Conservation (phyloP, 1,140 invertebrate species). For the Oscheius sp. region DNA sequence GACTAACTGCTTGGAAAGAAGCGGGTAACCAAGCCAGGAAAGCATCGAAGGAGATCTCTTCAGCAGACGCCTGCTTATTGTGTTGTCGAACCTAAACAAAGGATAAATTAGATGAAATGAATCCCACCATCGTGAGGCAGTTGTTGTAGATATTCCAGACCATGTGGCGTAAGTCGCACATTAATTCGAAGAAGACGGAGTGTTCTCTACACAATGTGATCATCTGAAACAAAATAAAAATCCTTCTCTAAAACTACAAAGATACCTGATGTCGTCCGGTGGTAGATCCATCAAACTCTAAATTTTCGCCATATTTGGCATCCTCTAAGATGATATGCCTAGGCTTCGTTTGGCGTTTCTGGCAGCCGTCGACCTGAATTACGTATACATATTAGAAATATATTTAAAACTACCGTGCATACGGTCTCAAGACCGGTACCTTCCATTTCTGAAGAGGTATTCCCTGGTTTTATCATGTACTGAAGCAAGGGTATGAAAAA, state of each 20-base stretch:
- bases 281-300: background rate
- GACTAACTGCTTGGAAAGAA: background rate
- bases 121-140: background rate
- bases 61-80: too few species aligned
- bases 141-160: background rate
- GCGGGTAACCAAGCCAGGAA: too few species aligned
- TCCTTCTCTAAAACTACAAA: background rate
- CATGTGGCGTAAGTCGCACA: background rate
- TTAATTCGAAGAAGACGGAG: background rate
- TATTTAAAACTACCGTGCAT: background rate
- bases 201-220: background rate
- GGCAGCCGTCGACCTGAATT: background rate
- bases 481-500: background rate
- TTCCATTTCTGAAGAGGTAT: too few species aligned
- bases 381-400: background rate
- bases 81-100: too few species aligned
- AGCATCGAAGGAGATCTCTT: too few species aligned
- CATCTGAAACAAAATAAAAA: background rate
- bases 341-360: background rate
- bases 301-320: background rate
- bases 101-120: background rate
- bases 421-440: too few species aligned
- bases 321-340: background rate
- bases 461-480: background rate
- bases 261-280: background rate